These are phyloP conservation scores for Lasioglossum villosulum DNA, from an alignment of 2,888 invertebrate genomes.

Conservation along the genomic window DNA sequence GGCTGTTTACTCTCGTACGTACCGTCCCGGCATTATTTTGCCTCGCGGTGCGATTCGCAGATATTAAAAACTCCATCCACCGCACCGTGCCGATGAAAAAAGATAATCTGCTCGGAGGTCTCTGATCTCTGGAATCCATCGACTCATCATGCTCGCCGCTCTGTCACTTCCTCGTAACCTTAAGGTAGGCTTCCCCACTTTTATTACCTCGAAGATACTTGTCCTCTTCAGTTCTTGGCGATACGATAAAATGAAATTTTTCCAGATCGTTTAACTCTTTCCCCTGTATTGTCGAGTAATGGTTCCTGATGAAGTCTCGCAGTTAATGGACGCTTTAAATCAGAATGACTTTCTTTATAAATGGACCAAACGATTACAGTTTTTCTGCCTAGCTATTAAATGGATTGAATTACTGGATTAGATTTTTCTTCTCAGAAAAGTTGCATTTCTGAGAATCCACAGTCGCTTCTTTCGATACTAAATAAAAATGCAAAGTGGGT, in stretches of 20 bases:
- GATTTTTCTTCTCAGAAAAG: too few relatives aligned
- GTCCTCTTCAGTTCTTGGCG: neutral
- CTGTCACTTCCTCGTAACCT: constrained; percentile 11
- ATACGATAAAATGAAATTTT: neutral
- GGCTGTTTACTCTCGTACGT: constrained; percentile 21
- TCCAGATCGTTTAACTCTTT: neutral
- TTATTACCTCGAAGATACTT: neutral
- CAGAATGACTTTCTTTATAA: neutral
- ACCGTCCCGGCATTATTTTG: constrained; percentile 24
- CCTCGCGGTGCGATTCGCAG: neutral
- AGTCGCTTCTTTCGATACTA: neutral
- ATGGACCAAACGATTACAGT: too few relatives aligned
- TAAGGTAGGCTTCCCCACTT: neutral
- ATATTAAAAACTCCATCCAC: constrained; percentile 3
- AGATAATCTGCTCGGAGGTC: neutral
- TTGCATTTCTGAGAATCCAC: neutral
- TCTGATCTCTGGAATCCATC: constrained; percentile 11
- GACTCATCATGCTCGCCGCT: neutral
- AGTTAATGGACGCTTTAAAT: too few relatives aligned
- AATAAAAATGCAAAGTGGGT: neutral
- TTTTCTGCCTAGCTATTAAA: too few relatives aligned
- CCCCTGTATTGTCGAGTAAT: too few relatives aligned
- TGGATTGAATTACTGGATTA: too few relatives aligned
- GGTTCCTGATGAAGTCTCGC: too few relatives aligned
- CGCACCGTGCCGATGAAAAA: neutral